Percentiles rank a stretch among this genome's conserved stretches.
These are phyloP conservation scores for Euborellia annulipes DNA, from an alignment of 1,140 invertebrate species.

Conservation along the genomic window DNA sequence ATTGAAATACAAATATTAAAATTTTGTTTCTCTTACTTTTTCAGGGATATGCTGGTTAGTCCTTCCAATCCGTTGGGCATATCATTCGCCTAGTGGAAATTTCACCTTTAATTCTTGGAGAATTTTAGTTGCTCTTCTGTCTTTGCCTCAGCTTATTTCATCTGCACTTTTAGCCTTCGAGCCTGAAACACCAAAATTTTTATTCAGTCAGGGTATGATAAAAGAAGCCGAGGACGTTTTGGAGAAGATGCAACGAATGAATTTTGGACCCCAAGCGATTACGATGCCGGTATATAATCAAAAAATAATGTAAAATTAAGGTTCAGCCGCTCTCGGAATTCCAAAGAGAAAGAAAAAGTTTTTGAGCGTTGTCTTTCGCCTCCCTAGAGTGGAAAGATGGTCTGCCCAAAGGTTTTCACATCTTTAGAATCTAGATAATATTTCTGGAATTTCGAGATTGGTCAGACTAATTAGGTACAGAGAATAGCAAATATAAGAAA, in stretches of 20 bases:
- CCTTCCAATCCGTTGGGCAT: slow-evolving; percentile 4
- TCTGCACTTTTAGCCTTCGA: slow-evolving; percentile 33
- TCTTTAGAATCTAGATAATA: too few species aligned
- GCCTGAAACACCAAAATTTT: slow-evolving; percentile 64
- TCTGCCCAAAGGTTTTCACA: too few species aligned
- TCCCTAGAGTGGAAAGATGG: too few species aligned
- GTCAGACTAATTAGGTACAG: too few species aligned
- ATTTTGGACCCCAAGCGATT: slow-evolving; percentile 32
- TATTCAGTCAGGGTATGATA: slow-evolving; percentile 40
- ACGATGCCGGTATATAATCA: slow-evolving; percentile 34
- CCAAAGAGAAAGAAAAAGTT: too few species aligned
- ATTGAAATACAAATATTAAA: too few species aligned
- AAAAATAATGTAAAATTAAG: too few species aligned
- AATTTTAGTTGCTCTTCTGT: slow-evolving; percentile 37
- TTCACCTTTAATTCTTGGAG: slow-evolving; percentile 44
- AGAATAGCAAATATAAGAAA: too few species aligned
- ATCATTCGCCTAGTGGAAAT: slow-evolving; percentile 25
- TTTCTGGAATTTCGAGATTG: too few species aligned
- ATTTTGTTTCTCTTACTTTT: slow-evolving; percentile 12
- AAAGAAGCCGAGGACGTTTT: slow-evolving; percentile 42
- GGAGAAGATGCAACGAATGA: slow-evolving; percentile 38
- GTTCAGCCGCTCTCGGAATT: too few species aligned
- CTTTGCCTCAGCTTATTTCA: slow-evolving; percentile 35
- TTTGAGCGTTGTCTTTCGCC: too few species aligned
- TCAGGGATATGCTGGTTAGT: slow-evolving; percentile 38